Evolutionary conservation across 1,140 invertebrate genomes (phyloP), one percentile per base, ranked within the genome.

Genomic region (Zaprionus lachaisei): DNA sequence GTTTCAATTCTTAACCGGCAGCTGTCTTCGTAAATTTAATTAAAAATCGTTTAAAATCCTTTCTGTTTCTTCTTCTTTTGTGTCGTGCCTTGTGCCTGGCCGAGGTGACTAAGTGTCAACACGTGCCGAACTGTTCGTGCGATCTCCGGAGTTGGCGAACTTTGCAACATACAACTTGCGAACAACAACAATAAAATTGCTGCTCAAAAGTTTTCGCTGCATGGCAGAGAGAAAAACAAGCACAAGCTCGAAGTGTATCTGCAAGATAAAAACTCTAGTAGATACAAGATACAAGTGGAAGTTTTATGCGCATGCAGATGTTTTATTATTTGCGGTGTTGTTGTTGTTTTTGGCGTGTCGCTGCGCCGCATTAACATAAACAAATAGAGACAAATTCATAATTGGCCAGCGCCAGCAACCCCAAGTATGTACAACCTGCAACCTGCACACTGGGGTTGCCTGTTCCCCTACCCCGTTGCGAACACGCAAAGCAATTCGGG

Each of bases 21-120:
- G 68, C 81, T 87, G 83, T 80, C 78, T 28, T 72, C 78, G 78
- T 81, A 84, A 89, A 90, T 89, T 89, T 89, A 89, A 89, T 89
- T 89, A 89, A 89, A 89, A 90, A 81, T 81, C 85, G 81, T 86
- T 89, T 90, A 81, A 89, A 89, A 90, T 84, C 79, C 81, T 79
- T 83, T 74, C 63, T 41, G 17, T 9, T 20, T 9, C 9, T 34
- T 9, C 41, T 17, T 17, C 41, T 12, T 17, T 22, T 11, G n/a
- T 28, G 58, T 34, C 31, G 9, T 31, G 38, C 38, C 7, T 31
- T 37, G 7, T 62, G 54, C 38, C 51, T 56, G 38, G 12, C 55
- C 22, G 62, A 89, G 84, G 78, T 89, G 84, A 81, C 81, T 79
- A 66, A 80, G 84, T 90, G 84, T 89, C 85, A 89, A 90, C 84